Base-by-base conservation (phyloP, 2,113 vertebrate genomes). In the Hymenochirus boettgeri region DNA sequence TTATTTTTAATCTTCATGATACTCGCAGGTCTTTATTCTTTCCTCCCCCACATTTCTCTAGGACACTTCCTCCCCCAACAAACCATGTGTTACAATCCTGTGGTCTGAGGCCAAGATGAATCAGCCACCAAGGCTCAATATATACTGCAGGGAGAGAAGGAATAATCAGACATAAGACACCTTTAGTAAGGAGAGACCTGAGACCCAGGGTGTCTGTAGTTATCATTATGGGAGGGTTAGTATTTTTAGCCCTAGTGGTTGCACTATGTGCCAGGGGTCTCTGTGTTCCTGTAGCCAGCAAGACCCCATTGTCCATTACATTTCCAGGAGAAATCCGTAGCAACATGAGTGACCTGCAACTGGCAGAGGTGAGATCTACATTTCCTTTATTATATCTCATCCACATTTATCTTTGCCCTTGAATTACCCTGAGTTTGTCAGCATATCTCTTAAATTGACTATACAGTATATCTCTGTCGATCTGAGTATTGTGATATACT, bases 281-380 rank as follows among this genome's bases (percentile, higher is more conserved):
- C 37, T 59, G 22, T 23, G 65, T 48, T 29, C 65, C 65, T 19
- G 42, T 48, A 60, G 10, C 33, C 15, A 18, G 35, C 1, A 51
- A 45, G 19, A 39, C 46, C 5, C 47, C 65, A 12, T 1, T 67
- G 24, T 52, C 76, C 37, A 80, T 95, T 71, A 80, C 57, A 61
- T 94, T 94, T 76, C 90, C 92, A 0, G 89, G 87, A 61, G 91
- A 94, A 54, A 72, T 90, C 74, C 12, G 85, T 72, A 89, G 76
- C 72, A 74, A 84, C 42, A 46, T 78, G 75, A 88, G 83, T 1
- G 81, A 92, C 53, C 11, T 23, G 12, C 77, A 94, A 72, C 60
- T 90, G 72, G 91, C 91, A 5, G 72, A 90, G 61, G 93, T 95
- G 75, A 93, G 91, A 86, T 78, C 52, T 47, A 17, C 15, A 31